phyloP scores from a whole-genome alignment of 2,113 vertebrate genomes.

The Anarhynchus alexandrinus region DNA sequence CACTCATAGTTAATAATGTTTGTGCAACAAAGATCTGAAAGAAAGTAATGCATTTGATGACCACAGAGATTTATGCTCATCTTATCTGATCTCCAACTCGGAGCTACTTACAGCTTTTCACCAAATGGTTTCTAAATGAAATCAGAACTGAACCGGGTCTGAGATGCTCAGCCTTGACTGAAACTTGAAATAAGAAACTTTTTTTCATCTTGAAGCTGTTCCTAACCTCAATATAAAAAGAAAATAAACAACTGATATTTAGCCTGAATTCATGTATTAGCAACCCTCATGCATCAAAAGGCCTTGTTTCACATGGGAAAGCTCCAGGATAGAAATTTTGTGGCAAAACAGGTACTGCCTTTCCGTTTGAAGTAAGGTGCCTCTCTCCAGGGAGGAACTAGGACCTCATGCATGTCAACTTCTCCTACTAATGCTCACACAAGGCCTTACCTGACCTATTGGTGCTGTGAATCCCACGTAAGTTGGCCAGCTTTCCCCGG shows the following conservation, averaged over 20 bases:
- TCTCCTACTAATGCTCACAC: background rate
- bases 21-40: background rate
- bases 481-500: background rate
- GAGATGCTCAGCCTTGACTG: background rate
- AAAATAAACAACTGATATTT: background rate
- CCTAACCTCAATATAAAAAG: background rate
- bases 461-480: background rate
- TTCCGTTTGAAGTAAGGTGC: background rate
- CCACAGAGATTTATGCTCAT: background rate
- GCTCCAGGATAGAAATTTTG: rapidly evolving
- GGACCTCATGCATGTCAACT: background rate
- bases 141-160: background rate
- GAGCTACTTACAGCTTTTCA: background rate
- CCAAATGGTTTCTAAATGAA: background rate
- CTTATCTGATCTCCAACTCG: background rate
- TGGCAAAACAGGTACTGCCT: background rate
- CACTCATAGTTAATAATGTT: background rate
- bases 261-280: background rate
- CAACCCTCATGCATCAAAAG: background rate
- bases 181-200: background rate
- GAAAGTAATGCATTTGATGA: background rate
- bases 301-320: background rate
- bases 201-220: background rate
- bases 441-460: background rate
- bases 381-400: background rate